Evolutionary conservation across 2,797 vertebrate species (phyloP).

Genomic region (Octomys mimax): DNA sequence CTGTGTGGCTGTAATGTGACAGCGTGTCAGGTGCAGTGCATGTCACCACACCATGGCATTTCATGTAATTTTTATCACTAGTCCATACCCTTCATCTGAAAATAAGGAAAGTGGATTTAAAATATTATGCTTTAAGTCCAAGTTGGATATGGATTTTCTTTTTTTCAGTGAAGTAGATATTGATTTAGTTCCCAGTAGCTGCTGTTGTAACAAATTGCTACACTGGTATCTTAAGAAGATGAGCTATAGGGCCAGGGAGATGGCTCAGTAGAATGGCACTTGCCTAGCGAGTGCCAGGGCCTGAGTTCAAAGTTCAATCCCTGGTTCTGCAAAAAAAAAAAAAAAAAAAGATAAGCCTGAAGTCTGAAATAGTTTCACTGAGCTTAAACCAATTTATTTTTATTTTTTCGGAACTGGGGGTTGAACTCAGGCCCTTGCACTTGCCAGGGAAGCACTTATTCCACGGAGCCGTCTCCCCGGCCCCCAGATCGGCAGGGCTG

Average conservation of each 20-base stretch:
- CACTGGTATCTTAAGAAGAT: neutral
- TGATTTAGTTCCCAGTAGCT: neutral
- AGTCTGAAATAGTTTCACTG: neutral
- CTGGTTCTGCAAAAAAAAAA: too few relatives aligned
- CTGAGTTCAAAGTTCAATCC: too few relatives aligned
- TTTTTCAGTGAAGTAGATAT: neutral
- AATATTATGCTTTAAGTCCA: neutral
- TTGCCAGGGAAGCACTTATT: too few relatives aligned
- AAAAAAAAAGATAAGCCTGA: neutral
- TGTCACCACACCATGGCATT: neutral
- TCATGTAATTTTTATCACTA: neutral
- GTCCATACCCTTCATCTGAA: neutral
- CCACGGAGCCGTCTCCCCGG: too few relatives aligned
- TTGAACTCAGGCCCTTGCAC: too few relatives aligned
- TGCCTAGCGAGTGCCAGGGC: too few relatives aligned
- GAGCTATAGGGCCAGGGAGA: neutral
- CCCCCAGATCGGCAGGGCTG: neutral
- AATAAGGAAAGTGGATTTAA: neutral
- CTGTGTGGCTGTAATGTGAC: neutral
- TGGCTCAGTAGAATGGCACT: too few relatives aligned
- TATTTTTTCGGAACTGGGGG: too few relatives aligned
- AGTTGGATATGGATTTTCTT: neutral
- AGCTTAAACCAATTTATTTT: too few relatives aligned
- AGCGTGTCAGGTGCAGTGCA: neutral
- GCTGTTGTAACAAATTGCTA: neutral